Evolutionary conservation across 2,113 vertebrate genomes (phyloP).

Genomic region (Vidua macroura): DNA sequence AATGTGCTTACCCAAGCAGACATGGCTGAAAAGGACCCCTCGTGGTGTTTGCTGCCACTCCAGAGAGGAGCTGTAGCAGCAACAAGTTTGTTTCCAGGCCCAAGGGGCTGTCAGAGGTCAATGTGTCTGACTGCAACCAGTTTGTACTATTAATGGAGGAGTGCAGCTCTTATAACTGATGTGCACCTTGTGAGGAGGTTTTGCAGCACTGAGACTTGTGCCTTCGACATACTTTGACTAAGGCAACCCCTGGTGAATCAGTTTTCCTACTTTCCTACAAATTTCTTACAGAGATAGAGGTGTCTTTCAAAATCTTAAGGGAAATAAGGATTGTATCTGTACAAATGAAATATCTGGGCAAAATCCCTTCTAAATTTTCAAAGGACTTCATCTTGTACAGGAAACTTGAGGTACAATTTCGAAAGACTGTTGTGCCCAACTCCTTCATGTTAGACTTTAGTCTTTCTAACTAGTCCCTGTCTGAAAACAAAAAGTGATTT

Average conservation of each 20-base stretch:
- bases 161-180: neutral
- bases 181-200: neutral
- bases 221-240: fast-evolving
- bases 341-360: neutral
- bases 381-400: neutral
- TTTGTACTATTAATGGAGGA: neutral
- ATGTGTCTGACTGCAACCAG: neutral
- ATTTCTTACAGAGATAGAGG: neutral
- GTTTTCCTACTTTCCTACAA: neutral
- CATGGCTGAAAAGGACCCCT: neutral
- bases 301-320: neutral
- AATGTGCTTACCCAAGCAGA: neutral
- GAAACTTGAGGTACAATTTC: neutral
- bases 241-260: neutral
- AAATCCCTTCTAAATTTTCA: neutral
- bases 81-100: neutral
- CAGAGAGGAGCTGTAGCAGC: neutral
- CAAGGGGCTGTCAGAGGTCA: neutral
- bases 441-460: neutral
- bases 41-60: neutral
- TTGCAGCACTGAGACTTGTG: neutral
- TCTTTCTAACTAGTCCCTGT: neutral
- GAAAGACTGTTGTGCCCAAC: neutral
- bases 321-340: neutral
- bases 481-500: neutral